These are phyloP conservation scores for Kryptolebias marmoratus DNA, from an alignment of 2,113 vertebrate species.

Conservation along the genomic window DNA sequence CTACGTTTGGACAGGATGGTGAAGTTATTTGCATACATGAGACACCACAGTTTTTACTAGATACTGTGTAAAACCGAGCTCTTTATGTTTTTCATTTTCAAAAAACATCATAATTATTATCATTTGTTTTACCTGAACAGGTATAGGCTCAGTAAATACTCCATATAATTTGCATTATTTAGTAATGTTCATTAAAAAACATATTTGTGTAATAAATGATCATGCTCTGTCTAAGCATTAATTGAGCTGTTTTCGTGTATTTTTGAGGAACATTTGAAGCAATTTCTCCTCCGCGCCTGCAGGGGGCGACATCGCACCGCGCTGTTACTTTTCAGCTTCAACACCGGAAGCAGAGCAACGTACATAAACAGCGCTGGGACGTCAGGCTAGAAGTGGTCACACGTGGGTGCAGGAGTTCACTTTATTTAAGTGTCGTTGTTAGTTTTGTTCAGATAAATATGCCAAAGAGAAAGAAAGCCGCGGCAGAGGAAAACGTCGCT, in stretches of 20 bases:
- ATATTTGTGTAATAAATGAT: no score
- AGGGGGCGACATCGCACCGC: slow-evolving; percentile 6
- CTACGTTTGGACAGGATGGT: no score
- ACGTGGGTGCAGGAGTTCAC: slow-evolving; percentile 55
- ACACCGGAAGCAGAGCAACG: slow-evolving; percentile 34
- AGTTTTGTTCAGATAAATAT: slow-evolving; percentile 38
- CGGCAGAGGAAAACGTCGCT: background rate
- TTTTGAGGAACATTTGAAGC: background rate
- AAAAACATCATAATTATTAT: no score
- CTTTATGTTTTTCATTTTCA: no score
- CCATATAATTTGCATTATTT: no score
- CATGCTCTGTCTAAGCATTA: background rate
- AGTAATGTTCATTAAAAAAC: no score
- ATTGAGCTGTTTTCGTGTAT: background rate
- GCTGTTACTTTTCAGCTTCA: background rate
- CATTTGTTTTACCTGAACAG: no score
- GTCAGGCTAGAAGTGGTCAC: background rate
- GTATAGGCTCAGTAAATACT: no score
- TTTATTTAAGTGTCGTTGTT: background rate
- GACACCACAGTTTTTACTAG: no score
- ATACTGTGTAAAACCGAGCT: no score
- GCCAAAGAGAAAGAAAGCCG: slow-evolving; percentile 37
- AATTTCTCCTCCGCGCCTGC: slow-evolving; percentile 24
- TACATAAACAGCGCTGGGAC: slow-evolving; percentile 4
- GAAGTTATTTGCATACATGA: no score